Evolutionary conservation across 1,140 invertebrate genomes (phyloP).

Genomic region (Heterodera carotae): DNA sequence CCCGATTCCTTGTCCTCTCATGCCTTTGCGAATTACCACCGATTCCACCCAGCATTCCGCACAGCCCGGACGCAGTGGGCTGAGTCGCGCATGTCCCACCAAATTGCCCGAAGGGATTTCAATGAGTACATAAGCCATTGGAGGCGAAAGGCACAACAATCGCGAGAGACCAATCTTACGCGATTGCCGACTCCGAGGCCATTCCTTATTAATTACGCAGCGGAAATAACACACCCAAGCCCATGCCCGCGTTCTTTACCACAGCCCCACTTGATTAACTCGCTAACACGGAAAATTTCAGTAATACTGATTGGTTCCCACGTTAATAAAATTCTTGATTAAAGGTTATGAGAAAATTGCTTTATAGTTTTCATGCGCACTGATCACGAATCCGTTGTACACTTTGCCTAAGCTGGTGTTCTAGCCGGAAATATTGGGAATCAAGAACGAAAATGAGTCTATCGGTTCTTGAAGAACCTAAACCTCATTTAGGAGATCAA

Average conservation of each 20-base stretch:
- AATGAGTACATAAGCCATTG: conserved; percentile 41
- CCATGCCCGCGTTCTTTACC: neutral
- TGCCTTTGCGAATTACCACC: conserved; percentile 30
- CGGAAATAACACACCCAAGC: neutral
- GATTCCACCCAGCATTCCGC: conserved; percentile 39
- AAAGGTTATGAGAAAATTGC: too few relatives aligned
- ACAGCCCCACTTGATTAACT: too few relatives aligned
- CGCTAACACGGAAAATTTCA: too few relatives aligned
- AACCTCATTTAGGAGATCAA: conserved; percentile 44
- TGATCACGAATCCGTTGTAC: too few relatives aligned
- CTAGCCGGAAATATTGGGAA: too few relatives aligned
- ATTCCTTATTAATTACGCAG: conserved; percentile 29
- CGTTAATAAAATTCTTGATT: too few relatives aligned
- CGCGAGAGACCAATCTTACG: conserved; percentile 25
- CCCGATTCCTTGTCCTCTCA: conserved; percentile 23
- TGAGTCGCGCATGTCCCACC: conserved; percentile 38
- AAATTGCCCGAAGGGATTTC: conserved; percentile 22
- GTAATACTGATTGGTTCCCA: too few relatives aligned
- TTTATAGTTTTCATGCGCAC: too few relatives aligned
- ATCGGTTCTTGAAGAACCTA: neutral
- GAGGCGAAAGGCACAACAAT: conserved; percentile 15
- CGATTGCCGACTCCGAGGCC: conserved; percentile 28
- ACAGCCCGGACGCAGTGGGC: conserved; percentile 20
- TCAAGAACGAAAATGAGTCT: neutral
- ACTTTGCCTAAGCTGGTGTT: too few relatives aligned